phyloP scores from a whole-genome alignment of 2,113 vertebrate species.

The Proterorhinus semilunaris region DNA sequence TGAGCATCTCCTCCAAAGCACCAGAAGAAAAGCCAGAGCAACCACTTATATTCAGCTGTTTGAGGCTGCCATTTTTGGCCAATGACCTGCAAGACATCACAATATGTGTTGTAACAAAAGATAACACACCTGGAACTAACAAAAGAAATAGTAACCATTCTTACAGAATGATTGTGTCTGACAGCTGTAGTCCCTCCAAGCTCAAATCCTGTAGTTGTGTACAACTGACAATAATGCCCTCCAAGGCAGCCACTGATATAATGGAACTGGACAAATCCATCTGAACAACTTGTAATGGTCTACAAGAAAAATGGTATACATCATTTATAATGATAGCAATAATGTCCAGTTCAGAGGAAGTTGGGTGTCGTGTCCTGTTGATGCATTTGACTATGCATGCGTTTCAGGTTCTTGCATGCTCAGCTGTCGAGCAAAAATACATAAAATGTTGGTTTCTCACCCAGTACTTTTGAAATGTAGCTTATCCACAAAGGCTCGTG shows the following conservation, averaged over 20 bases:
- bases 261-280: constrained; percentile 88
- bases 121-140: too few species aligned
- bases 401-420: background rate
- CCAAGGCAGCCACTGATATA: constrained; percentile 72
- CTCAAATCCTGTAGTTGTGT: constrained; percentile 82
- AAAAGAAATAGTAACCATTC: constrained; percentile 19
- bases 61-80: constrained; percentile 77
- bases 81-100: constrained; percentile 72
- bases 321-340: background rate
- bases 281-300: constrained; percentile 80
- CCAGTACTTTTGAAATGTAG: constrained; percentile 69
- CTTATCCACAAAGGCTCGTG: constrained; percentile 80
- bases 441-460: constrained; percentile 66
- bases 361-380: too few species aligned
- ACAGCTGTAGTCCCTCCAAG: constrained; percentile 86
- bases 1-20: constrained; percentile 77
- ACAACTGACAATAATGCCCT: constrained; percentile 80
- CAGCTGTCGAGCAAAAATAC: background rate
- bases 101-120: background rate
- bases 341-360: too few species aligned
- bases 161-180: constrained; percentile 82
- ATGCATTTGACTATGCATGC: too few species aligned
- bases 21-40: constrained; percentile 84
- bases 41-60: constrained; percentile 85
- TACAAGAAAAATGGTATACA: too few species aligned